phyloP scores from a whole-genome alignment of 2,888 invertebrate species.

The Polylopha cassiicola region DNA sequence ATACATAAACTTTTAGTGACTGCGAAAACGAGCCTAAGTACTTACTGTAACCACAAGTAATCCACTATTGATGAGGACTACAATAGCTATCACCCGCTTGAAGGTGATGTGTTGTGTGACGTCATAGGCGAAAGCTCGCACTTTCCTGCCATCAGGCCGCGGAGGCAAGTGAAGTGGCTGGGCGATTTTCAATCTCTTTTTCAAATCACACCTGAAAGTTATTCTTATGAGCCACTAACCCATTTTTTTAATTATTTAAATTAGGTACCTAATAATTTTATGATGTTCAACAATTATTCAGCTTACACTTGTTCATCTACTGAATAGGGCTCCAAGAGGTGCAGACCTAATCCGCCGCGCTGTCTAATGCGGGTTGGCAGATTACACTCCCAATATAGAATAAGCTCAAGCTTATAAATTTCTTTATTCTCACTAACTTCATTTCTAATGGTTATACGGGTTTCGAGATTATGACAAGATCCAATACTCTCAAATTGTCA shows the following conservation, averaged over 20 bases:
- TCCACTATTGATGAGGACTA: slow-evolving; percentile 95
- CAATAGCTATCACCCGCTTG: slow-evolving; percentile 94
- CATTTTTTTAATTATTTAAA: not conserved
- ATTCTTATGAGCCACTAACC: not conserved
- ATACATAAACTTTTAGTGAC: not conserved
- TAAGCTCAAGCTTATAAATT: too few species aligned
- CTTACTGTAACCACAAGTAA: slow-evolving; percentile 93
- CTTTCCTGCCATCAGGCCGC: slow-evolving; percentile 93
- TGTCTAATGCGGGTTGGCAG: too few species aligned
- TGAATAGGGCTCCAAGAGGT: too few species aligned
- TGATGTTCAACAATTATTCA: too few species aligned
- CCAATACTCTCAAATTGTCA: too few species aligned
- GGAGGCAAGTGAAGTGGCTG: slow-evolving; percentile 99
- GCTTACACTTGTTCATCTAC: too few species aligned
- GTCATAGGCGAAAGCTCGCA: slow-evolving; percentile 97
- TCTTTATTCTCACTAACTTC: too few species aligned
- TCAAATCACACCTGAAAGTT: slow-evolving; percentile 90
- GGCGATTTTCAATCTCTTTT: slow-evolving; percentile 98
- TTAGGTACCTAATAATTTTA: too few species aligned
- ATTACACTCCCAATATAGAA: too few species aligned
- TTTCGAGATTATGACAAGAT: too few species aligned
- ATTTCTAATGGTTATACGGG: too few species aligned
- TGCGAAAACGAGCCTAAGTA: slow-evolving; percentile 23
- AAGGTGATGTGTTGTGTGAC: slow-evolving; percentile 97
- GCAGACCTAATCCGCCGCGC: too few species aligned